These are phyloP conservation scores for Sarcoramphus papa DNA, from an alignment of 2,797 vertebrate species.

Conservation along the genomic window DNA sequence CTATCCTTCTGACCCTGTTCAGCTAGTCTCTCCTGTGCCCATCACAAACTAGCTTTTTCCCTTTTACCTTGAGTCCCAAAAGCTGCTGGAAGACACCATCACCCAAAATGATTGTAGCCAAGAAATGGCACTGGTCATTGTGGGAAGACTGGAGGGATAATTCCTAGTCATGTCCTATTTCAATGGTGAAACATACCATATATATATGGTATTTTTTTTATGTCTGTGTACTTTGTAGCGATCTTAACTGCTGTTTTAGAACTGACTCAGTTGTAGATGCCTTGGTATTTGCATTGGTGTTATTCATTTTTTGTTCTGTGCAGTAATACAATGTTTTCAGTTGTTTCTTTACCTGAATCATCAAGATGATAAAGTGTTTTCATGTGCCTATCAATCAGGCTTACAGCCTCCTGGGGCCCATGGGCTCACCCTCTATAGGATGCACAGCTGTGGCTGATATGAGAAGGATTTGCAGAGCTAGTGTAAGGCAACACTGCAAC, in stretches of 20 bases:
- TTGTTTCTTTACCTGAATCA: conserved; percentile 37
- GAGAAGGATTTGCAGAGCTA: conserved; percentile 1
- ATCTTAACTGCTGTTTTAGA: not conserved
- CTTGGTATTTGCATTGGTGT: not conserved
- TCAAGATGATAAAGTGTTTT: conserved; percentile 39
- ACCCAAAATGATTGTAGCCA: not conserved
- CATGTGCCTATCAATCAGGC: not conserved
- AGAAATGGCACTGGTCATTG: not conserved
- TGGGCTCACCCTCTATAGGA: not conserved
- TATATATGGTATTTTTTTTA: not conserved
- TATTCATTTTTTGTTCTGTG: not conserved
- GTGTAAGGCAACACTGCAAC: conserved; percentile 22
- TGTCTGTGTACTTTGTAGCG: not conserved
- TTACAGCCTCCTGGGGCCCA: not conserved
- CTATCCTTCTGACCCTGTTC: not conserved
- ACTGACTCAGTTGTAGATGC: not conserved
- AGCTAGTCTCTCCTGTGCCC: not conserved
- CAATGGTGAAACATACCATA: not conserved
- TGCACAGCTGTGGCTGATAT: conserved; percentile 1
- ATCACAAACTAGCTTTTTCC: not conserved
- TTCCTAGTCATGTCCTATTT: not conserved
- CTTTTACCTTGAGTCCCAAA: not conserved
- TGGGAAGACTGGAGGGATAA: not conserved
- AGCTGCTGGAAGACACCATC: not conserved
- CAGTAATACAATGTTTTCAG: not conserved